Conservation (phyloP, 2,888 invertebrate genomes). For the Nymphalis urticae region DNA sequence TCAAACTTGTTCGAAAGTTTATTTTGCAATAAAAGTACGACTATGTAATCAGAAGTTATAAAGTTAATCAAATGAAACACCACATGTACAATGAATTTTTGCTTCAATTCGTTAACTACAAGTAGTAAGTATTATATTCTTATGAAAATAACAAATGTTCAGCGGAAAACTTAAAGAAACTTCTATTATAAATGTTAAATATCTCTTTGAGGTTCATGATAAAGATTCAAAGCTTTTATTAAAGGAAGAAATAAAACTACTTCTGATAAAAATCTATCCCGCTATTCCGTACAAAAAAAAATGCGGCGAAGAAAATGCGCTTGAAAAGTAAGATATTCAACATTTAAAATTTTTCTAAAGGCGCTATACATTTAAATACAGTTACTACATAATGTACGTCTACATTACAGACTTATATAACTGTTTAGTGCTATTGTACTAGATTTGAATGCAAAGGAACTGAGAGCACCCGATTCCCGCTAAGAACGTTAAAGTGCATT, state of each 20-base stretch:
- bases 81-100: no score
- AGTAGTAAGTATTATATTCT: not conserved
- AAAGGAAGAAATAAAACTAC: slow-evolving; percentile 29
- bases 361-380: slow-evolving; percentile 33
- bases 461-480: slow-evolving; percentile 38
- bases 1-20: no score
- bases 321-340: slow-evolving; percentile 29
- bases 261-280: slow-evolving; percentile 27
- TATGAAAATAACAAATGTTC: not conserved
- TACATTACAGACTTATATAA: slow-evolving; percentile 32
- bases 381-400: slow-evolving; percentile 28
- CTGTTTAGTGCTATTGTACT: slow-evolving; percentile 36
- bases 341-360: slow-evolving; percentile 34
- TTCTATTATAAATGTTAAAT: slow-evolving; percentile 14
- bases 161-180: slow-evolving; percentile 4
- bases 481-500: slow-evolving; percentile 43
- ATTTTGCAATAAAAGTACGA: no score
- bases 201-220: slow-evolving; percentile 21
- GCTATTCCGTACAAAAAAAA: slow-evolving; percentile 23
- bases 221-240: slow-evolving; percentile 25
- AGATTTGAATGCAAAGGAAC: slow-evolving; percentile 38
- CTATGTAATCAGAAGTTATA: no score
- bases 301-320: slow-evolving; percentile 32
- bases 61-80: no score
- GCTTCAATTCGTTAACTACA: no score